Evolutionary conservation across 2,888 invertebrate species (phyloP).

Genomic region (Incurvaria masculella): DNA sequence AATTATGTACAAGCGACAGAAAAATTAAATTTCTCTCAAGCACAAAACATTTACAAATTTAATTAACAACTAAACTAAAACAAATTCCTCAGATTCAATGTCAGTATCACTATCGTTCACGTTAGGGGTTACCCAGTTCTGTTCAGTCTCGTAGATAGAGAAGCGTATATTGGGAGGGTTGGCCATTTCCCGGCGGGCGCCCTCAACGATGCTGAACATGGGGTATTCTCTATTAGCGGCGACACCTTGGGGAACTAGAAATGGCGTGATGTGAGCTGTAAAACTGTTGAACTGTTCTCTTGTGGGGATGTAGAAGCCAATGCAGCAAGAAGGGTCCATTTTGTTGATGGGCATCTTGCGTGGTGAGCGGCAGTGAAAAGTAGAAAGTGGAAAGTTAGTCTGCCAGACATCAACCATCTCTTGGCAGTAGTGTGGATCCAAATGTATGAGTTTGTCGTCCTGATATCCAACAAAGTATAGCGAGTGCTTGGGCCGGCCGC

Average conservation of each 20-base stretch:
- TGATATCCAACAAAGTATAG: conserved; percentile 92
- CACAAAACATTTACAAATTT: too few species aligned
- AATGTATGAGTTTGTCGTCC: conserved; percentile 86
- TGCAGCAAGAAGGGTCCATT: conserved; percentile 92
- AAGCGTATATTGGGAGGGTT: conserved; percentile 54
- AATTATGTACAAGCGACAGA: too few species aligned
- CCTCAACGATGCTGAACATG: conserved; percentile 77
- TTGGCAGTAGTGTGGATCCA: conserved; percentile 95
- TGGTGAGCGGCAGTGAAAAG: conserved; percentile 85
- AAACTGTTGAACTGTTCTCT: conserved; percentile 75
- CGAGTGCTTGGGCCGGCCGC: conserved; percentile 90
- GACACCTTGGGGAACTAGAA: conserved; percentile 43
- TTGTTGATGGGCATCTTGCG: conserved; percentile 79
- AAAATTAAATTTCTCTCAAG: too few species aligned
- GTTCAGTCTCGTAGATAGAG: conserved; percentile 52
- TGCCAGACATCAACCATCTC: conserved; percentile 84
- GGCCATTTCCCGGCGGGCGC: conserved; percentile 61
- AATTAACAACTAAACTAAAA: conserved; percentile 57
- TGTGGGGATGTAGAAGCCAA: conserved; percentile 83
- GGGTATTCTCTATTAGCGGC: conserved; percentile 67
- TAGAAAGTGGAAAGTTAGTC: conserved; percentile 70
- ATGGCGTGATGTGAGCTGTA: conserved; percentile 64
- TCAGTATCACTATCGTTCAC: conserved; percentile 61
- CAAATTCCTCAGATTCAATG: conserved; percentile 71
- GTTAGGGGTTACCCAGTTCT: conserved; percentile 45